These are phyloP conservation scores for Ditula angustiorana DNA, from an alignment of 2,888 invertebrate species.

Conservation along the genomic window DNA sequence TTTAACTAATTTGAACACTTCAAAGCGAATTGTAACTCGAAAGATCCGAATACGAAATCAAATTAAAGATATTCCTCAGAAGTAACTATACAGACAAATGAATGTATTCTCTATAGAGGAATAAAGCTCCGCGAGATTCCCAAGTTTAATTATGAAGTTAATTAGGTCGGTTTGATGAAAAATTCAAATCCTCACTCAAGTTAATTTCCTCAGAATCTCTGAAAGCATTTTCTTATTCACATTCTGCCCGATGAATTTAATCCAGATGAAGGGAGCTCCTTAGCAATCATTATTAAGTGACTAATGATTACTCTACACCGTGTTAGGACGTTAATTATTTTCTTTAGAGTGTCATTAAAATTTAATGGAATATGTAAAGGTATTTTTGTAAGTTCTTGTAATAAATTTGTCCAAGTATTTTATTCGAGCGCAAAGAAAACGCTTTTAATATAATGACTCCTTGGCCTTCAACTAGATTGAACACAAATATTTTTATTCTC, in stretches of 20 bases:
- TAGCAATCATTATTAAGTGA: slow-evolving; percentile 48
- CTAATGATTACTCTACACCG: slow-evolving; percentile 34
- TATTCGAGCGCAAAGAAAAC: not conserved
- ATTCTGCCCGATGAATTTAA: slow-evolving; percentile 66
- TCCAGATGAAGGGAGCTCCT: slow-evolving; percentile 55
- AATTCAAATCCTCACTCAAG: slow-evolving; percentile 79
- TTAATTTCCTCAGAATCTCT: slow-evolving; percentile 73
- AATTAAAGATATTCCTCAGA: slow-evolving; percentile 32
- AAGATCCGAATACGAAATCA: slow-evolving; percentile 15
- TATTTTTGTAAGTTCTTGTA: not conserved
- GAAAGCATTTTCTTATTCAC: slow-evolving; percentile 72
- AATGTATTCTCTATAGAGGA: slow-evolving; percentile 66
- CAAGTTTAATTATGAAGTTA: slow-evolving; percentile 81
- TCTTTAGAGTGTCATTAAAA: slow-evolving; percentile 5
- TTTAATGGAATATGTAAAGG: not conserved
- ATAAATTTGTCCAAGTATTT: not conserved
- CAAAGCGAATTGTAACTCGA: slow-evolving; percentile 6
- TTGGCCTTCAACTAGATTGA: too few species aligned
- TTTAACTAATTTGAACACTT: slow-evolving; percentile 2
- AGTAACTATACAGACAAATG: slow-evolving; percentile 29
- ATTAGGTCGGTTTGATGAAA: slow-evolving; percentile 81
- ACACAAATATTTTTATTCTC: not conserved
- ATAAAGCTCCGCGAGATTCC: slow-evolving; percentile 66
- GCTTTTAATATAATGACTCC: not conserved
- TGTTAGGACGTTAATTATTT: slow-evolving; percentile 16